These are phyloP conservation scores for Orthonevra nobilis DNA, from an alignment of 2,888 invertebrate species.

Conservation along the genomic window DNA sequence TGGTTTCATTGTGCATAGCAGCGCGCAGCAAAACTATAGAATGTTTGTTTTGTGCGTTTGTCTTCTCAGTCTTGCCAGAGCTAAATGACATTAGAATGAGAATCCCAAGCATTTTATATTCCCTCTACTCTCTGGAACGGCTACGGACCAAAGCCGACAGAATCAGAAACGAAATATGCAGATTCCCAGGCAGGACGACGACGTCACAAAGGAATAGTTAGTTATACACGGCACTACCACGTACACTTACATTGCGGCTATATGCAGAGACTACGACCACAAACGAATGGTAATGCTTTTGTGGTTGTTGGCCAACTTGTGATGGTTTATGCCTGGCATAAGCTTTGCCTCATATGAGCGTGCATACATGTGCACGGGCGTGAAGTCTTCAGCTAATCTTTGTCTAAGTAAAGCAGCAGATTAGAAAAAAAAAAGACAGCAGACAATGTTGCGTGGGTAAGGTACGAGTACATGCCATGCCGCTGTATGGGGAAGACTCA, in stretches of 20 bases:
- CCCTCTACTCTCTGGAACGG: neutral
- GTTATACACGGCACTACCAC: too few species aligned
- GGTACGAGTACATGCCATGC: neutral
- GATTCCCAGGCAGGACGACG: constrained; percentile 19
- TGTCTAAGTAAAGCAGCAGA: constrained; percentile 5
- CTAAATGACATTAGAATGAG: constrained; percentile 45
- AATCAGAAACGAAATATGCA: constrained; percentile 25
- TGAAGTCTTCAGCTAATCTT: constrained; percentile 30
- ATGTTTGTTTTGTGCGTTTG: constrained; percentile 44
- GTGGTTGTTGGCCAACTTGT: constrained; percentile 28
- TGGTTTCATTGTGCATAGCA: constrained; percentile 33
- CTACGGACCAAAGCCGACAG: too few species aligned
- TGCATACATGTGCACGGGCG: constrained; percentile 5
- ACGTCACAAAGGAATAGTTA: constrained; percentile 38
- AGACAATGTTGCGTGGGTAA: neutral
- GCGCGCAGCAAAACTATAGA: neutral
- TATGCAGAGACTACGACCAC: too few species aligned
- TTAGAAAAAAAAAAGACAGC: constrained; percentile 8
- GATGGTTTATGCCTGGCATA: neutral
- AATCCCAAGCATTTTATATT: constrained; percentile 47
- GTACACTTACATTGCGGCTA: too few species aligned
- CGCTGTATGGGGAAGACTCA: neutral
- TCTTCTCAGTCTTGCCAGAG: constrained; percentile 22
- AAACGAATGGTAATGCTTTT: constrained; percentile 31
- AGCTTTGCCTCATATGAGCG: neutral